Base-by-base conservation (phyloP, 2,888 invertebrate species). In the Dyspetes luteomarginatus region DNA sequence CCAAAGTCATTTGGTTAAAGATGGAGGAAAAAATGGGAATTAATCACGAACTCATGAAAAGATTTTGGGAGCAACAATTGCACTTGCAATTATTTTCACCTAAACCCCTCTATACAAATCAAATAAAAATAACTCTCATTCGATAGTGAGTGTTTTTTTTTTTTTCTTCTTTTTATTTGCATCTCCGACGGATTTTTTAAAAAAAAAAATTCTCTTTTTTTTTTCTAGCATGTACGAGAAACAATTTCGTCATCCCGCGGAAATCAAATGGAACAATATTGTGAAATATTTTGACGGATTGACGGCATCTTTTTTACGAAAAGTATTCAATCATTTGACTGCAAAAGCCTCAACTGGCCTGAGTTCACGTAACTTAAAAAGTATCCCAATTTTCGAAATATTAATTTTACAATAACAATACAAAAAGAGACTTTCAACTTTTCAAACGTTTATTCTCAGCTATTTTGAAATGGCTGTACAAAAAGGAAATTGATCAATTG, bases 71-170 rank as follows among this genome's bases (percentile, higher is more conserved):
- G 12, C 2, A 55, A 3, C 87, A 86, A 19, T 82, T 91, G 28
- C 91, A 91, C 48, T 24, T 89, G 79, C 91, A 91, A 78, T 77
- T 91, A 26, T 91, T 89, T 71, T 87, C 85, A 71, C 62, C 85
- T 4, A 43, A 83, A 22, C 83, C 86, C 1, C 83, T 91, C 60
- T 89, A 85, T 69, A 74, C 87, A n/a, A 89, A 85, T 58, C 86
- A 89, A 56, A 82, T 89, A 7, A 91, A 88, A 76, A 87, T 91
- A 64, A 85, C 86, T 78, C 68, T 91, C 43, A 91, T 91, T 55
- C 88, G 90, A 83, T 88, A 87, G 90, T 90, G 78, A 87, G 88
- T 87, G 72, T 19, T 55, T n/a, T 0, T 7, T 36, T 36, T 62
- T 4, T 28, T 19, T 4, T 22, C 36, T 41, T 24, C 3, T 0